These are phyloP conservation scores for Himalopsyche kuldschensis DNA, from an alignment of 2,888 invertebrate species.

Conservation along the genomic window DNA sequence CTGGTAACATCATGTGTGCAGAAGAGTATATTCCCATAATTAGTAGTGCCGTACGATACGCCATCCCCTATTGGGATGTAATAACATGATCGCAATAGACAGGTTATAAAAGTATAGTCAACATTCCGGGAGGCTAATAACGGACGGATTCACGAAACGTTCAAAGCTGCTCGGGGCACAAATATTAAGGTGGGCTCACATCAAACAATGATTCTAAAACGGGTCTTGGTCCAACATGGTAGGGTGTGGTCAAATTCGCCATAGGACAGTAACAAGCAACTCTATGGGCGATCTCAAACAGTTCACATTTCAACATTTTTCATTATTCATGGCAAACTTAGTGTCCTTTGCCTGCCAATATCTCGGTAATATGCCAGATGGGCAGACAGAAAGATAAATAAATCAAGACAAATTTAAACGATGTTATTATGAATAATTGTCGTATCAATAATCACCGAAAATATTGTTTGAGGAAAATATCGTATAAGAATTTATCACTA, in stretches of 20 bases:
- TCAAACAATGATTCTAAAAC: background rate
- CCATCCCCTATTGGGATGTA: background rate
- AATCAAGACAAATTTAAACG: too few species aligned
- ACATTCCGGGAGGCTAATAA: background rate
- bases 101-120: background rate
- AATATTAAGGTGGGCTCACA: background rate
- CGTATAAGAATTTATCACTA: too few species aligned
- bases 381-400: too few species aligned
- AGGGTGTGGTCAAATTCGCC: conserved; percentile 14
- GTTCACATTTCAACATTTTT: conserved; percentile 15
- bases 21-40: too few species aligned
- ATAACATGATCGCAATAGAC: background rate
- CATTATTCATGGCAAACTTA: too few species aligned
- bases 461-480: too few species aligned
- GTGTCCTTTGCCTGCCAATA: too few species aligned
- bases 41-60: background rate
- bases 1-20: too few species aligned
- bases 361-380: too few species aligned
- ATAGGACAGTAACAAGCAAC: conserved; percentile 36
- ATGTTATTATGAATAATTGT: too few species aligned
- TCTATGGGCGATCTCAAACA: conserved; percentile 34
- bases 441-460: too few species aligned
- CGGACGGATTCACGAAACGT: background rate
- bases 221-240: conserved; percentile 25
- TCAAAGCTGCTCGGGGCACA: background rate